phyloP scores from a whole-genome alignment of 2,888 invertebrate genomes.

The Trissolcus brochymenae region DNA sequence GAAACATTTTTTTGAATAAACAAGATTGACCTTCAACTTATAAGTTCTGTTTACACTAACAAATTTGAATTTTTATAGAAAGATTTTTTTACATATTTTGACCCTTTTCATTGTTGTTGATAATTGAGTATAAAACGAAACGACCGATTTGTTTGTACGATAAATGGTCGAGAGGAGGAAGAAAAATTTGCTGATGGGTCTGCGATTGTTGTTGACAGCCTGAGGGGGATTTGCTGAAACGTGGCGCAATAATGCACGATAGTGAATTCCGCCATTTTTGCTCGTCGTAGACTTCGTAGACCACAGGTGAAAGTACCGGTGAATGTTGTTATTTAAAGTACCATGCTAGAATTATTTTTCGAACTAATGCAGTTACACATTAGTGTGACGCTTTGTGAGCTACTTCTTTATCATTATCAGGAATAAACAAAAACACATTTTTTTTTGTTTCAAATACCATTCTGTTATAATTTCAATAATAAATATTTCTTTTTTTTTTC shows the following conservation, averaged over 20 bases:
- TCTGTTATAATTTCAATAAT: neutral
- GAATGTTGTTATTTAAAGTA: conserved; percentile 65
- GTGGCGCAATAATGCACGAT: conserved; percentile 57
- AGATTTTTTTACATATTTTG: no score
- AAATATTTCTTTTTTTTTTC: no score
- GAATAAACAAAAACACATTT: conserved; percentile 22
- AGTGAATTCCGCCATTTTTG: conserved; percentile 61
- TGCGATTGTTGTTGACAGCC: no score
- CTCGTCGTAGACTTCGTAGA: conserved; percentile 58
- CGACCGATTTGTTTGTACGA: no score
- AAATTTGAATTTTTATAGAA: no score
- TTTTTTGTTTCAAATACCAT: neutral
- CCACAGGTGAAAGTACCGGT: conserved; percentile 67
- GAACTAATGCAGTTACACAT: conserved; percentile 53
- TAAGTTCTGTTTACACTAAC: no score
- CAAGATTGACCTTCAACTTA: no score
- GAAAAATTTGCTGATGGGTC: no score
- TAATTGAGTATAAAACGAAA: no score
- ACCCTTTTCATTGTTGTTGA: no score
- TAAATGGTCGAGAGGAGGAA: conserved; percentile 22
- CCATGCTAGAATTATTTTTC: conserved; percentile 56
- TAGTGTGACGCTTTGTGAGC: conserved; percentile 46
- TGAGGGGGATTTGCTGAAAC: conserved; percentile 20
- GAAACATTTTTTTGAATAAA: no score
- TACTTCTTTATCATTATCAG: conserved; percentile 18